Base-by-base conservation (phyloP, 2,113 vertebrate species). In the Hepsetus odoe region DNA sequence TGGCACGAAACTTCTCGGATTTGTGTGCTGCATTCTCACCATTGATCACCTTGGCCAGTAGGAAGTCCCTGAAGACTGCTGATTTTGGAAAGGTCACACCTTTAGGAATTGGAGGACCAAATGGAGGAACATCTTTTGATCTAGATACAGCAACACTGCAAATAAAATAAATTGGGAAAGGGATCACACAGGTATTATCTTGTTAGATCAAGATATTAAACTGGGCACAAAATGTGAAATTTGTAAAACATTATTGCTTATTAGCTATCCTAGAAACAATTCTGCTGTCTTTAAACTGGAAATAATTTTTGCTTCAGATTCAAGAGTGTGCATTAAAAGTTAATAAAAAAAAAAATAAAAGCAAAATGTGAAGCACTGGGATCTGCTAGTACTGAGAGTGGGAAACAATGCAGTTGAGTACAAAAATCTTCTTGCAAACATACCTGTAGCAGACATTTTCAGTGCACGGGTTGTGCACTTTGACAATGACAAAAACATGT, bases 31-130 rank as follows among this genome's bases (percentile, higher is more conserved):
- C 96, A 7, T 99, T 99, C 88, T 99, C 97, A 46, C 96, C 97
- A 5, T 99, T 98, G 88, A 99, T 99, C 62, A 98, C 97, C 93
- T 99, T 99, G 80, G 97, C 97, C 70, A 99, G 92, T 32, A 99
- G 95, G 90, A 99, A 99, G 96, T 99, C 97, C 96, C 97, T 94
- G 87, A 99, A 98, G 74, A 99, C 97, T 0, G 97, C 97, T 0
- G 97, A 98, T 85, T 98, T 99, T 46, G 97, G 97, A 82, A 99
- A 99, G 77, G 97, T 99, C 67, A 98, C 97, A 70, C 93, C 95
- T 92, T 98, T 99, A 80, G 97, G 97, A 84, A 99, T 98, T 1
- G 97, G 97, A 53, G 97, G 97, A 11, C 97, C 97, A 2, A 99
- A 99, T 0, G 96, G 92, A 73, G 97, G 97, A 71, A 99, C 97